Evolutionary conservation across 2,113 vertebrate species (phyloP).

Genomic region (Psilopsiagon aurifrons): DNA sequence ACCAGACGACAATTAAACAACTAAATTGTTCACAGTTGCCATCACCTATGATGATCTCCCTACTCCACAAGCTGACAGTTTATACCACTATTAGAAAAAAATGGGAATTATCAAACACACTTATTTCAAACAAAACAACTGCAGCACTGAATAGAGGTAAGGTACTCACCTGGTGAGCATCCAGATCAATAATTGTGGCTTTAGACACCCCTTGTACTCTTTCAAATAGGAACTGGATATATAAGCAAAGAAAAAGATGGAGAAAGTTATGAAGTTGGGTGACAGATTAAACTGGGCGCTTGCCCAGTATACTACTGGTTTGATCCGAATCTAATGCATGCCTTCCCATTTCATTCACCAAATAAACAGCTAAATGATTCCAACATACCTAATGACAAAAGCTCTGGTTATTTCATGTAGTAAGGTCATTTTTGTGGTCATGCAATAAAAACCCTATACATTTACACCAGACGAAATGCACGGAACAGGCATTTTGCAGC

Average conservation of each 20-base stretch:
- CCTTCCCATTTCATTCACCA: neutral
- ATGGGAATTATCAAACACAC: neutral
- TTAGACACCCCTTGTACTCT: constrained; percentile 88
- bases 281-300: neutral
- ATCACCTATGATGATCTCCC: neutral
- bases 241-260: neutral
- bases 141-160: neutral
- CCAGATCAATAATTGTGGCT: constrained; percentile 94
- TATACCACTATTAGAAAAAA: neutral
- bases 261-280: neutral
- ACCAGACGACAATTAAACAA: neutral
- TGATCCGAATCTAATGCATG: rapidly evolving
- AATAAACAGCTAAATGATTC: neutral
- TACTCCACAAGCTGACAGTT: neutral
- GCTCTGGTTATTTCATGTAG: neutral
- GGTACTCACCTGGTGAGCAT: constrained; percentile 93
- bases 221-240: constrained; percentile 91
- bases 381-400: neutral
- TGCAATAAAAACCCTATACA: neutral
- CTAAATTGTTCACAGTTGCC: neutral
- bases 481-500: neutral
- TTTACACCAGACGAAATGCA: neutral
- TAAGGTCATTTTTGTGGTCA: neutral
- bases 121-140: neutral
- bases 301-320: neutral